Conservation (phyloP, 2,888 invertebrate genomes). For the Zootermopsis nevadensis region DNA sequence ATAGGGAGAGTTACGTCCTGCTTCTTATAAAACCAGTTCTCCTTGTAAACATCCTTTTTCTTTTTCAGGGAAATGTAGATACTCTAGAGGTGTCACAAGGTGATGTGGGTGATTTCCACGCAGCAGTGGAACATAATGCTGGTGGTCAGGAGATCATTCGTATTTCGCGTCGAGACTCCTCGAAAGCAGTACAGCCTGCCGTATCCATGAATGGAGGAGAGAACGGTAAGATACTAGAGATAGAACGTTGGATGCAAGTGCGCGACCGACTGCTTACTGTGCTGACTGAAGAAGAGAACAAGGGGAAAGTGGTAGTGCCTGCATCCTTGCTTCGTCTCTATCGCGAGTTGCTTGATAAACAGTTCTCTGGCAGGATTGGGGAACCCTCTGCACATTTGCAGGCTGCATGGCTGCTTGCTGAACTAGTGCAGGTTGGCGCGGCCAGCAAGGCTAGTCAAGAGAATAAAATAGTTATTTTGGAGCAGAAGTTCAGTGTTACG, state of each 20-base stretch:
- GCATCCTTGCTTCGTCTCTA: constrained; percentile 45
- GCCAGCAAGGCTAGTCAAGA: neutral
- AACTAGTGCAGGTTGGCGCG: constrained; percentile 36
- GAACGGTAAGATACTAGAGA: neutral
- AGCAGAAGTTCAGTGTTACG: neutral
- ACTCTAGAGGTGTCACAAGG: constrained; percentile 45
- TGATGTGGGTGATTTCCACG: constrained; percentile 49
- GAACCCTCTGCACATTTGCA: constrained; percentile 38
- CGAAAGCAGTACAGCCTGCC: neutral
- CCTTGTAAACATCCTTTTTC: neutral
- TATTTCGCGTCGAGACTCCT: constrained; percentile 44
- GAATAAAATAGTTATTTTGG: neutral
- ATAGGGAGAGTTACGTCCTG: too few species aligned
- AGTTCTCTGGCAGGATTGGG: neutral
- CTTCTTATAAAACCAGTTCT: too few species aligned
- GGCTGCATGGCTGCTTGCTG: constrained; percentile 48
- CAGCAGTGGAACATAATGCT: constrained; percentile 46
- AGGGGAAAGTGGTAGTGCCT: constrained; percentile 28
- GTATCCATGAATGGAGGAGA: neutral
- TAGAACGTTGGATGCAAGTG: constrained; percentile 34
- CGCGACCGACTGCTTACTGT: constrained; percentile 32
- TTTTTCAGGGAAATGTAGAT: constrained; percentile 36
- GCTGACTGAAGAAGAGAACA: constrained; percentile 34
- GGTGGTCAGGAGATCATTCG: constrained; percentile 47
- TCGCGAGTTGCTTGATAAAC: constrained; percentile 44